A percentile compares a stretch with the other conserved stretches of the same genome.
Evolutionary conservation across 1,140 invertebrate genomes (phyloP).

Genomic region (Calycopis cecrops): DNA sequence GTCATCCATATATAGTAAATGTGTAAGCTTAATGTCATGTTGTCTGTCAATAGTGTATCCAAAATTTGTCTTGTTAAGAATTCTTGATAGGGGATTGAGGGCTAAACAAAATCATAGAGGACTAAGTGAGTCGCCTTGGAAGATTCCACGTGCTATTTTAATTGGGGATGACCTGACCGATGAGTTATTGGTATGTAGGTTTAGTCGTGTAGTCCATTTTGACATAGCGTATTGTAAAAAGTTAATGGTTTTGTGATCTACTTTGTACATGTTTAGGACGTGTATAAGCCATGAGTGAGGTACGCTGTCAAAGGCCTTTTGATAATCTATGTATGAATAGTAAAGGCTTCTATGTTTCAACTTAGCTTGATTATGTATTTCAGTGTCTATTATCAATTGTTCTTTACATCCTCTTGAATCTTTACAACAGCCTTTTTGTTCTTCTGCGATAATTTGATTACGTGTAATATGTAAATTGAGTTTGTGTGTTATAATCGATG

Average conservation of each 20-base stretch:
- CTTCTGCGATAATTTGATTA: constrained; percentile 20
- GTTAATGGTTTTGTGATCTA: constrained; percentile 16
- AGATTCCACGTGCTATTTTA: constrained; percentile 22
- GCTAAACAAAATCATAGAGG: constrained; percentile 27
- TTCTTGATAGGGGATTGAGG: constrained; percentile 21
- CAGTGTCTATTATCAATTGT: constrained; percentile 21
- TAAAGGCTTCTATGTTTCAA: constrained; percentile 24
- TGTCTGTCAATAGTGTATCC: constrained; percentile 7
- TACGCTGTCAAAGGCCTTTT: too few relatives aligned
- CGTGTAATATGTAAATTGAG: constrained; percentile 10
- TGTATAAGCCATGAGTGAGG: constrained; percentile 26
- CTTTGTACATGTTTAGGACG: constrained; percentile 23
- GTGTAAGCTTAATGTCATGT: too few relatives aligned
- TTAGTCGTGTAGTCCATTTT: constrained; percentile 19
- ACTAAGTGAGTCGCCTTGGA: constrained; percentile 22
- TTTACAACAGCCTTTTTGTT: constrained; percentile 23
- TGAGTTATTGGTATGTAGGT: neutral
- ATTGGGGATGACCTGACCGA: neutral
- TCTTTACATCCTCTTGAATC: constrained; percentile 18
- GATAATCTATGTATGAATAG: constrained; percentile 19
- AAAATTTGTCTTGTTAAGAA: neutral
- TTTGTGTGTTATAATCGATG: constrained; percentile 14
- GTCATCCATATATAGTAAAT: too few relatives aligned
- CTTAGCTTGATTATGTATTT: constrained; percentile 19
- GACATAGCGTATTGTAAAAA: constrained; percentile 20